Evolutionary conservation across 1,140 invertebrate species (phyloP).

Genomic region (Brachionus asplanchnoidis): DNA sequence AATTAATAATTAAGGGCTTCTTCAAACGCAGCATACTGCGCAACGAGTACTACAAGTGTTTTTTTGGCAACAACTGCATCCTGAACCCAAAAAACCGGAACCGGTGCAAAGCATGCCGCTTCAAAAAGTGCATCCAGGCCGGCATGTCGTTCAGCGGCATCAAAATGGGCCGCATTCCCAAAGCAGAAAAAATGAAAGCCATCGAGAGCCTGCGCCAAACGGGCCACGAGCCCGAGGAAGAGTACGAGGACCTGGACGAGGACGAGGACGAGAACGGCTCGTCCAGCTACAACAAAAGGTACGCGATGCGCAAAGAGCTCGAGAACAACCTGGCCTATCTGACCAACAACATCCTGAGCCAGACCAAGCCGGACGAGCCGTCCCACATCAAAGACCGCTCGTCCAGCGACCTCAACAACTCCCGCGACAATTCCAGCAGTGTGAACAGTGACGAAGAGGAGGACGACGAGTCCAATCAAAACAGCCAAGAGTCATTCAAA

Average conservation of each 20-base stretch:
- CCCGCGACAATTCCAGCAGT: background rate
- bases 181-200: conserved; percentile 52
- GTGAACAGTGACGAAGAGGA: background rate
- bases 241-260: background rate
- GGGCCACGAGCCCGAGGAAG: background rate
- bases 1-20: conserved; percentile 41
- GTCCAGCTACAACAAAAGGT: background rate
- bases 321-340: conserved; percentile 3
- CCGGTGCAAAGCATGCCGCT: conserved; percentile 54
- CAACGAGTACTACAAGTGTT: conserved; percentile 52
- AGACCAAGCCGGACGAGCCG: background rate
- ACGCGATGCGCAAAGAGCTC: background rate
- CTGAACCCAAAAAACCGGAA: conserved; percentile 53
- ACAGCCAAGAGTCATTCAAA: background rate
- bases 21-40: conserved; percentile 42
- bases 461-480: background rate
- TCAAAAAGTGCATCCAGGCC: conserved; percentile 49
- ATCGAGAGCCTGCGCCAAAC: conserved; percentile 42
- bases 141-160: conserved; percentile 54
- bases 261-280: background rate
- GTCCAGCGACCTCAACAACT: background rate
- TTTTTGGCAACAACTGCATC: conserved; percentile 51
- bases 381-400: background rate
- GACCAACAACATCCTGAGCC: background rate
- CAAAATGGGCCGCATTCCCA: conserved; percentile 55